These are phyloP conservation scores for Lithobates pipiens DNA, from an alignment of 2,797 vertebrate species.

Conservation along the genomic window DNA sequence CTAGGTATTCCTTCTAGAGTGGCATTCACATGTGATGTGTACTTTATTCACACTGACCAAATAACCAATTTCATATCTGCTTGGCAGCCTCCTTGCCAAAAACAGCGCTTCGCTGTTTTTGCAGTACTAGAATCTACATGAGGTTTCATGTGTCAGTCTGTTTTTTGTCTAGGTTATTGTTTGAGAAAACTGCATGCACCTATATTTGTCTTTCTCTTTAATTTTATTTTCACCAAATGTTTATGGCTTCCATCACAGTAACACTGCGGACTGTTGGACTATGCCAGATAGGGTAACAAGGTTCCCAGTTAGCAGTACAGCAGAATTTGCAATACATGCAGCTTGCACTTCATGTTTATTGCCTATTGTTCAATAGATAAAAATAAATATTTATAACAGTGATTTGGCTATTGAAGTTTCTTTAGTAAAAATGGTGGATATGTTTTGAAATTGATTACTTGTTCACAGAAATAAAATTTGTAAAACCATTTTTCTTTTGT, in stretches of 20 bases:
- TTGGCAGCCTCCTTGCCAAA: neutral
- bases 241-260: no score
- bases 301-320: neutral
- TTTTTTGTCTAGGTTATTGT: neutral
- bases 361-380: neutral
- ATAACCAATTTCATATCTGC: neutral
- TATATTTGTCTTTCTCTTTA: neutral
- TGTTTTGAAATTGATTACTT: neutral
- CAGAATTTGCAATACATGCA: neutral
- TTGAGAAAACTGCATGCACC: neutral
- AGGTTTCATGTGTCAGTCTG: neutral
- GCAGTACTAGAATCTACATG: neutral
- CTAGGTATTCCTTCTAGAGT: neutral
- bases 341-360: neutral
- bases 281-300: neutral
- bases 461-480: neutral
- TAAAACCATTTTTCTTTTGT: no score
- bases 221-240: neutral
- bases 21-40: neutral
- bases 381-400: slow-evolving; percentile 13
- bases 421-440: neutral
- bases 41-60: neutral
- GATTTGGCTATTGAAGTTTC: neutral
- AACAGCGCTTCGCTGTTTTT: neutral
- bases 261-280: neutral